Percentiles rank a stretch among this genome's conserved stretches.
Evolutionary conservation across 1,140 invertebrate genomes (phyloP).

Genomic region (Panagrolaimus sp.): DNA sequence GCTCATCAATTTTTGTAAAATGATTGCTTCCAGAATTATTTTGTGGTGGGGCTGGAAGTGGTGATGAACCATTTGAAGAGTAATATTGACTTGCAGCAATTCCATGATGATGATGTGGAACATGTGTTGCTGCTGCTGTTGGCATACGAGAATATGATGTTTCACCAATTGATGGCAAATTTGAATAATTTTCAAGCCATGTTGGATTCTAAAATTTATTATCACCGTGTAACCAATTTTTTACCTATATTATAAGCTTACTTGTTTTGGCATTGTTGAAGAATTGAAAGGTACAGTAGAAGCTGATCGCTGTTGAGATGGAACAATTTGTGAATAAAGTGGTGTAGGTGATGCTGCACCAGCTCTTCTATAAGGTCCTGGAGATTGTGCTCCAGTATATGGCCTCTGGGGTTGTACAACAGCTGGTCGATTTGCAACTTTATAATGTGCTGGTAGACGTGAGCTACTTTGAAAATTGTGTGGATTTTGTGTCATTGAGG

Average conservation of each 20-base stretch:
- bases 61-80: background rate
- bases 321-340: constrained; percentile 8
- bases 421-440: constrained; percentile 7
- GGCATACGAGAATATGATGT: background rate
- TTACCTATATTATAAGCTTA: background rate
- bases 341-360: constrained; percentile 17
- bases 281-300: constrained; percentile 16
- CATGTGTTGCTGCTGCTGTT: no score
- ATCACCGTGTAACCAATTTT: no score
- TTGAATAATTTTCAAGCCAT: constrained; percentile 1
- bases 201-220: background rate
- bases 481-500: background rate
- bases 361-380: background rate
- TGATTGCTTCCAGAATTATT: no score
- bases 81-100: background rate
- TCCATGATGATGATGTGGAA: no score
- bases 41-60: constrained; percentile 15
- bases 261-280: background rate
- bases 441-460: constrained; percentile 32
- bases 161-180: background rate
- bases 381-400: background rate
- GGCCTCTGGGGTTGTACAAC: constrained; percentile 28
- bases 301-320: constrained; percentile 15
- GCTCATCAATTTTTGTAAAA: constrained; percentile 10
- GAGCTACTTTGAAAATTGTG: background rate